Conservation (phyloP, 2,113 vertebrate species). For the Brachypodius melanocephalos region DNA sequence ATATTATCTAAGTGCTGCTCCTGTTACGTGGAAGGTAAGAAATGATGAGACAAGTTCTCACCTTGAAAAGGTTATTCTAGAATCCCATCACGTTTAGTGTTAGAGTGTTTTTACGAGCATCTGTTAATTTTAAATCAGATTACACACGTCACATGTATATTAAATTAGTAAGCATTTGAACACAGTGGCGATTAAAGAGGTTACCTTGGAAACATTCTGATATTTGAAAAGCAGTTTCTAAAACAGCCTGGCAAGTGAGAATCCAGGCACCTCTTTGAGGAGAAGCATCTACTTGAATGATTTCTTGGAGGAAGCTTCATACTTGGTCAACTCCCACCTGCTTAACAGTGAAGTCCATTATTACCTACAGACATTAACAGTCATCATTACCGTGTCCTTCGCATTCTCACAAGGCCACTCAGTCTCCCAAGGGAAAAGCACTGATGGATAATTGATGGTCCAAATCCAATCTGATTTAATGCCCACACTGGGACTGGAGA, state of each 20-base stretch:
- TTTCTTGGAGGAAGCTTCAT: not conserved
- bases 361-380: not conserved
- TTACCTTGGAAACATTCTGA: conserved; percentile 24
- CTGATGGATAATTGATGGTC: not conserved
- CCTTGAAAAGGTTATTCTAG: not conserved
- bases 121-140: conserved; percentile 1
- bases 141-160: not conserved
- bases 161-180: conserved; percentile 4
- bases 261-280: not conserved
- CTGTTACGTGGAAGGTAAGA: not conserved
- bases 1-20: not conserved
- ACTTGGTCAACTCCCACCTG: not conserved
- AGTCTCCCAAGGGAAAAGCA: not conserved
- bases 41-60: not conserved
- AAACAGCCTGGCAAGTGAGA: not conserved
- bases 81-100: not conserved
- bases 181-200: not conserved
- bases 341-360: not conserved
- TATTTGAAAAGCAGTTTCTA: not conserved
- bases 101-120: not conserved
- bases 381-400: not conserved
- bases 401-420: not conserved
- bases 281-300: not conserved
- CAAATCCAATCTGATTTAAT: not conserved
- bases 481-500: not conserved